Conservation (phyloP, 2,888 invertebrate species). For the Acrocyrtus sp. region DNA sequence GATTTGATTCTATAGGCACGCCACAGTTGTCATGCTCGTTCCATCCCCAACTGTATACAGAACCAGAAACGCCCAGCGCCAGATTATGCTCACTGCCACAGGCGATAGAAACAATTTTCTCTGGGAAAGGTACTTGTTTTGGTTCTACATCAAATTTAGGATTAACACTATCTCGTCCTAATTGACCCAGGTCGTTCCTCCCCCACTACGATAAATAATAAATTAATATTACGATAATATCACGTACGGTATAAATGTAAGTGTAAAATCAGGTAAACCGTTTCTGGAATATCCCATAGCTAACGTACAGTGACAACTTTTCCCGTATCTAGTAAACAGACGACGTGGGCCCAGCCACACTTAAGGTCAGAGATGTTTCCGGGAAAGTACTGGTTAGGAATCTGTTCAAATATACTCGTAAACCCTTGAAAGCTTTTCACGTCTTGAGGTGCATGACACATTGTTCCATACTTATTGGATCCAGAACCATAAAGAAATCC, state of each 20-base stretch:
- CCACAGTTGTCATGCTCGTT: constrained; percentile 91
- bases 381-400: constrained; percentile 66
- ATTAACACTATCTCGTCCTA: constrained; percentile 69
- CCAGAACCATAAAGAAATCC: constrained; percentile 81
- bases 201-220: too few species aligned
- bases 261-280: too few species aligned
- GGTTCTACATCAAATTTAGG: constrained; percentile 50
- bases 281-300: neutral
- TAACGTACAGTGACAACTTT: constrained; percentile 70
- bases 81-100: constrained; percentile 85
- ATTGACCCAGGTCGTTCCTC: constrained; percentile 82
- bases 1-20: constrained; percentile 42
- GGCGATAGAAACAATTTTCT: constrained; percentile 67
- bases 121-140: constrained; percentile 65
- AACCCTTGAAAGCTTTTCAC: constrained; percentile 44
- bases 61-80: constrained; percentile 72
- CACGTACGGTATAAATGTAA: too few species aligned
- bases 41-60: constrained; percentile 86
- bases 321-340: constrained; percentile 72
- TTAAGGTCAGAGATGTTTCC: constrained; percentile 69
- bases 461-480: constrained; percentile 84
- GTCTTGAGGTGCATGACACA: constrained; percentile 65
- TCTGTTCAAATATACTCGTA: constrained; percentile 36
- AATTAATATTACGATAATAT: too few species aligned
- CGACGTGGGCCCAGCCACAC: constrained; percentile 84